Evolutionary conservation across 2,113 vertebrate species (phyloP), one percentile per base, ranked within the genome.

Genomic region (Petaurus breviceps): DNA sequence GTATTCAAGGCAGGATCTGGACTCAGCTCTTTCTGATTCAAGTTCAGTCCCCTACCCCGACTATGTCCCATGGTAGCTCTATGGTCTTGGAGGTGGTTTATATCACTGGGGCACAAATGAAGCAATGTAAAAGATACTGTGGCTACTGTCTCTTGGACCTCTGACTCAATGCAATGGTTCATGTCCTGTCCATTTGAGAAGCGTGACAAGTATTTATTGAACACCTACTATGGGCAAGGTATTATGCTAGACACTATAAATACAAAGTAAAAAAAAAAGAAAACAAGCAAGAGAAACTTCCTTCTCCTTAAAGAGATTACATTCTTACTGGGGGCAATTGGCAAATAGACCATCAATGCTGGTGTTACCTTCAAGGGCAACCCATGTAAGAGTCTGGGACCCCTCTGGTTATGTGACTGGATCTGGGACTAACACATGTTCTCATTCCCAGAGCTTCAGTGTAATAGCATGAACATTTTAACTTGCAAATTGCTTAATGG

Each of bases 361-460:
- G 19, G 19, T 8, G 19, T 84, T 84, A 43, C 37, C n/a, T 23
- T 43, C 19, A 84, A n/a, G 68, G 43, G 19, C 37, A 37, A 22
- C 68, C 68, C 68, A 84, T 43, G 11, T 84, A 84, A 94, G 92
- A 84, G 84, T 57, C 49, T 61, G 94, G 6, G 37, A 84, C 91
- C n/a, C 91, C 16, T 93, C 91, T 22, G 11, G 94, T 93, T 96
- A 92, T 55, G 28, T 43, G 28, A 93, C 92, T 97, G 94, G 95
- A 84, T 43, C 95, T 91, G 37, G 4, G 55, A 96, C 90, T 96
- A 90, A 92, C 55, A 28, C 54, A 55, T 54, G 92, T 95, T 94
- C 28, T 49, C 94, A 2, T 97, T 97, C 96, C 92, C 96, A 97
- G 93, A 95, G 95, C 92, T 95, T 84, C 53, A 47, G 0, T 77